Evolutionary conservation across 2,888 invertebrate species (phyloP).

Genomic region (Spicauda simplicius): DNA sequence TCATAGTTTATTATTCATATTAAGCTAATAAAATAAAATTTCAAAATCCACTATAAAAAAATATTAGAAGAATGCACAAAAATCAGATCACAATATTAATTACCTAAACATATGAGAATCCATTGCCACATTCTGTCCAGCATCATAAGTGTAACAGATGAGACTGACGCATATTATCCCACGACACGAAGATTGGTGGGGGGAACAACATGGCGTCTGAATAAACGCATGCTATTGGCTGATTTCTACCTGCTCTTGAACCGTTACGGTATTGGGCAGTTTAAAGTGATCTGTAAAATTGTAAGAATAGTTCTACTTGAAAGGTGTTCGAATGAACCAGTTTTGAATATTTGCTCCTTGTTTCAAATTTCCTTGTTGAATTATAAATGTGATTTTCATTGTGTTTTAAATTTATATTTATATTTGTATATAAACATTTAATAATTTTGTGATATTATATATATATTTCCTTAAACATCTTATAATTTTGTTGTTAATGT

Average conservation of each 20-base stretch:
- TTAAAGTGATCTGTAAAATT: background rate
- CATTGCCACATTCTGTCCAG: conserved; percentile 42
- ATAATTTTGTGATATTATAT: no score
- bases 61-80: no score
- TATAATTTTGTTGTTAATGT: no score
- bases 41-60: no score
- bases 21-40: no score
- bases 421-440: no score
- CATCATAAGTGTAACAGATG: conserved; percentile 58
- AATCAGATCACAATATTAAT: background rate
- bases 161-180: conserved; percentile 50
- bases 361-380: no score
- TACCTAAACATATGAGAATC: background rate
- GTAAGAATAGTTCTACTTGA: background rate
- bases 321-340: background rate
- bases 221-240: conserved; percentile 53
- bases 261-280: conserved; percentile 21
- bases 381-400: background rate
- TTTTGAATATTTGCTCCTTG: background rate
- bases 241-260: conserved; percentile 31
- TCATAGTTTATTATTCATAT: no score
- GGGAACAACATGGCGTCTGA: conserved; percentile 63
- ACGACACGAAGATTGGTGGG: conserved; percentile 49
- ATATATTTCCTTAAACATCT: no score
- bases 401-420: no score